Evolutionary conservation across 2,888 invertebrate genomes (phyloP).

Genomic region (Plemyria rubiginata): DNA sequence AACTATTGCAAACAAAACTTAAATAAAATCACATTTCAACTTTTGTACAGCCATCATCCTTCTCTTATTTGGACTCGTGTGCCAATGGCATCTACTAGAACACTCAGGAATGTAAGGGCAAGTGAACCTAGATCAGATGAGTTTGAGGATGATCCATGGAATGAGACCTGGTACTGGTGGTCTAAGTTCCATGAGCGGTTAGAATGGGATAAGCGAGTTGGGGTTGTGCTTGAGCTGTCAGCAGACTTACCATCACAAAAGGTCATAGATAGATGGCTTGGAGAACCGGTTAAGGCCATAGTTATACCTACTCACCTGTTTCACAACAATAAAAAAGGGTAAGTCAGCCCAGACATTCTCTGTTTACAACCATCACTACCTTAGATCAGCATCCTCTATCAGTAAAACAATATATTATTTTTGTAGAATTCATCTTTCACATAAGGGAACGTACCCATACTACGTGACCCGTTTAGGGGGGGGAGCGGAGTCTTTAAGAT

Average conservation of each 20-base stretch:
- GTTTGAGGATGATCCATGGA: conserved; percentile 73
- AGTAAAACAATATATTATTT: no score
- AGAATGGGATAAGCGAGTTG: conserved; percentile 85
- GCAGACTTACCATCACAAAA: conserved; percentile 90
- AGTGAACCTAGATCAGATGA: conserved; percentile 48
- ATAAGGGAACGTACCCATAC: no score
- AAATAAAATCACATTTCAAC: not conserved
- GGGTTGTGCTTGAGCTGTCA: conserved; percentile 91
- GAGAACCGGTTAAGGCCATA: conserved; percentile 96
- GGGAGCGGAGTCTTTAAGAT: no score
- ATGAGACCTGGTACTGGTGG: conserved; percentile 94
- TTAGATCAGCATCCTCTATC: no score
- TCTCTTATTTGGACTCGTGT: conserved; percentile 88
- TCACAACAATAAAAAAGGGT: conserved; percentile 96
- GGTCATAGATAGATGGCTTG: conserved; percentile 94
- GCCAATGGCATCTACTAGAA: conserved; percentile 83
- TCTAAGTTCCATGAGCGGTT: conserved; percentile 87
- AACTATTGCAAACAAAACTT: not conserved
- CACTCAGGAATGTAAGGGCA: conserved; percentile 49
- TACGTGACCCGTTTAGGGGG: no score
- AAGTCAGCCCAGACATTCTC: conserved; percentile 59
- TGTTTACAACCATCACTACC: no score
- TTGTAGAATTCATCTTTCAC: no score
- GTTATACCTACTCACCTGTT: conserved; percentile 93
- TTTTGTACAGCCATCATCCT: conserved; percentile 64